These are phyloP conservation scores for Eulemur coronatus DNA, from an alignment of 2,797 vertebrate species.

Conservation along the genomic window DNA sequence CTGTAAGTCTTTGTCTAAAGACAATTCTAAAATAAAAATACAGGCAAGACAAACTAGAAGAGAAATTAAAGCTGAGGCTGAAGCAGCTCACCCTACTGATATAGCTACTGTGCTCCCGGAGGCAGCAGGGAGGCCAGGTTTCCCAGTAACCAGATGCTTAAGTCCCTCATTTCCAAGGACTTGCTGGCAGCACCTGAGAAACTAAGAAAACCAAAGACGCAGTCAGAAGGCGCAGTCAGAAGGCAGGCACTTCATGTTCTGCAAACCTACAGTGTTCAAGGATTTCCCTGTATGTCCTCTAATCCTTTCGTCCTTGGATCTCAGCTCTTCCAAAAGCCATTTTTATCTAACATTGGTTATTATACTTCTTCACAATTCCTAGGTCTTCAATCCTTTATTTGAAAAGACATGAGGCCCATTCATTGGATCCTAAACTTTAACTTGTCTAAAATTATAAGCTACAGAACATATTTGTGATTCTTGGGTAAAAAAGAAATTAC, in stretches of 20 bases:
- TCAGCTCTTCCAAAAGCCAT: background rate
- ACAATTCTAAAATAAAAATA: background rate
- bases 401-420: background rate
- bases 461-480: background rate
- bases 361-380: background rate
- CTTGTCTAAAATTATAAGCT: background rate
- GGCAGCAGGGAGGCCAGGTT: background rate
- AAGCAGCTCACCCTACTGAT: background rate
- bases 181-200: background rate
- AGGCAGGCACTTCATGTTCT: background rate
- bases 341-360: background rate
- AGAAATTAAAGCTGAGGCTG: background rate
- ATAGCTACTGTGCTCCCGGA: fast-evolving
- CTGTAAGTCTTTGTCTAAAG: background rate
- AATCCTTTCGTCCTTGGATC: background rate
- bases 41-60: background rate
- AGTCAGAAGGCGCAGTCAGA: background rate
- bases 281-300: background rate
- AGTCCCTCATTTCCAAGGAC: background rate
- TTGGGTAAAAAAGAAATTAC: background rate
- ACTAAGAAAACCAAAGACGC: background rate
- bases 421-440: background rate
- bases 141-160: background rate
- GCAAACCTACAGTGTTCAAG: background rate
- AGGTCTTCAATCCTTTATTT: background rate